Conservation (phyloP, 1,140 invertebrate genomes). For the Pemphigus obesinymphae region DNA sequence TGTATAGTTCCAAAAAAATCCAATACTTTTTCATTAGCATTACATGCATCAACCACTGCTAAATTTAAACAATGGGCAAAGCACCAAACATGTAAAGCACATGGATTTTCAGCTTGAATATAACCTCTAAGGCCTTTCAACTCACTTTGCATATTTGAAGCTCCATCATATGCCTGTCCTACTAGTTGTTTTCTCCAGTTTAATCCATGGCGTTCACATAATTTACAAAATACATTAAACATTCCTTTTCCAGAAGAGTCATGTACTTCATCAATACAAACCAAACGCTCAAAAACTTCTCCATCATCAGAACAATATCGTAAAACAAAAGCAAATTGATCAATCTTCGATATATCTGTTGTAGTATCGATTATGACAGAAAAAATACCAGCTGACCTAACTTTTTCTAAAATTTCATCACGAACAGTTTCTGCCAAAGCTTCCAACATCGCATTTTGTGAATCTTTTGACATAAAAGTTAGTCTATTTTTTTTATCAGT, state of each 20-base stretch:
- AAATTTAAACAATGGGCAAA: slow-evolving; percentile 2
- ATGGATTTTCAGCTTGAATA: neutral
- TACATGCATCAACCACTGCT: slow-evolving; percentile 8
- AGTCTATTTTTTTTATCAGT: neutral
- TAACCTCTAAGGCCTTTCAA: slow-evolving; percentile 8
- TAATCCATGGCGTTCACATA: slow-evolving; percentile 1
- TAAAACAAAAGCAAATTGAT: neutral
- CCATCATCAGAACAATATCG: neutral
- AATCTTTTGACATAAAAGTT: neutral
- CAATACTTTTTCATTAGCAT: neutral
- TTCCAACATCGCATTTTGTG: neutral
- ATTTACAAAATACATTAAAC: slow-evolving; percentile 1
- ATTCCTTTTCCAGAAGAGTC: neutral
- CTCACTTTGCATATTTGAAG: neutral
- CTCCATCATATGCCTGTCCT: neutral
- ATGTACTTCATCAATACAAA: neutral
- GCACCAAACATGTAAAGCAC: slow-evolving; percentile 7
- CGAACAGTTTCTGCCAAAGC: neutral
- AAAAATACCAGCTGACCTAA: neutral
- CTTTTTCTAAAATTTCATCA: neutral
- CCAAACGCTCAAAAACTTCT: neutral
- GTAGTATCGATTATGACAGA: neutral
- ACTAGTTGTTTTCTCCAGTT: neutral
- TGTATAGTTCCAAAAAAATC: slow-evolving; percentile 10
- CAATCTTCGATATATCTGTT: neutral